Evolutionary conservation across 2,113 vertebrate species (phyloP).

Genomic region (Lepisosteus osseus): DNA sequence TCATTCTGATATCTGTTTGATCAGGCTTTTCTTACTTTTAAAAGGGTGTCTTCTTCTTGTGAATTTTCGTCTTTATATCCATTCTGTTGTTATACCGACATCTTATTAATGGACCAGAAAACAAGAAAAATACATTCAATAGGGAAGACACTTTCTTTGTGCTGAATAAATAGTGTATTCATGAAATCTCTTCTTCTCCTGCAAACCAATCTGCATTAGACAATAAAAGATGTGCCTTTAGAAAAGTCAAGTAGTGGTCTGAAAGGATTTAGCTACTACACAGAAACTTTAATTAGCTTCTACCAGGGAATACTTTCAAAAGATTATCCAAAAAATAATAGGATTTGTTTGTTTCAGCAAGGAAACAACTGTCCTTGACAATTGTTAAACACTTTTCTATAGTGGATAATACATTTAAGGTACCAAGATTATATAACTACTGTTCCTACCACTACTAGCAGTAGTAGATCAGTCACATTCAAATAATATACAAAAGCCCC

Average conservation of each 20-base stretch:
- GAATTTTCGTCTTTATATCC: too few relatives aligned
- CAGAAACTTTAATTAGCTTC: conserved; percentile 16
- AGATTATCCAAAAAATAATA: conserved; percentile 15
- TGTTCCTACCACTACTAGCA: conserved; percentile 6
- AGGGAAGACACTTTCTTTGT: conserved; percentile 22
- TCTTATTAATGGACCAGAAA: conserved; percentile 13
- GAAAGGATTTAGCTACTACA: neutral
- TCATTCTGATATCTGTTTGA: too few relatives aligned
- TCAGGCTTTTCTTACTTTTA: too few relatives aligned
- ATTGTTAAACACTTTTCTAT: conserved; percentile 6
- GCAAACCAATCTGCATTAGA: conserved; percentile 4
- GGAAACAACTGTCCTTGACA: conserved; percentile 13
- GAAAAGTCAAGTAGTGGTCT: conserved; percentile 7
- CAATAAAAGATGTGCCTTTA: conserved; percentile 31
- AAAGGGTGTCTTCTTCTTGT: too few relatives aligned
- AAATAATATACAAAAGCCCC: too few relatives aligned
- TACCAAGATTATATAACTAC: neutral
- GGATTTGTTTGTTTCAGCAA: conserved; percentile 8
- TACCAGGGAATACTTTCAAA: conserved; percentile 9
- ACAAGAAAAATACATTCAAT: conserved; percentile 22
- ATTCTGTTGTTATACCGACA: too few relatives aligned
- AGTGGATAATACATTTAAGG: neutral
- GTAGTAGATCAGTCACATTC: neutral
- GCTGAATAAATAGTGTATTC: conserved; percentile 26
- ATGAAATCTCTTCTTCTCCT: conserved; percentile 21